Conservation (phyloP, 2,888 invertebrate genomes). For the Drosophila longiperda region DNA sequence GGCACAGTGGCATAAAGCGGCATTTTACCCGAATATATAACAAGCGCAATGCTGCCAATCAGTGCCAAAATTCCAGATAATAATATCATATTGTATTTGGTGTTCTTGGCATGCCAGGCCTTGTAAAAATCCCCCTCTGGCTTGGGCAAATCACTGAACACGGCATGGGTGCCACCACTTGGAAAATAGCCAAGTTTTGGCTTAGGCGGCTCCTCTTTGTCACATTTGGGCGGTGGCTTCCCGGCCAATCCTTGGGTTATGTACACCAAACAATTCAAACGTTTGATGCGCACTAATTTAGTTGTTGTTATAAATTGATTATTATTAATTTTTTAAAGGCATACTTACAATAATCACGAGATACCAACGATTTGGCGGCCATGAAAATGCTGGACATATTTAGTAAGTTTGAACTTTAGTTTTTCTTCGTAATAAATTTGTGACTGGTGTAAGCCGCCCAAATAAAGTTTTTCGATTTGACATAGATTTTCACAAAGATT, state of each 20-base stretch:
- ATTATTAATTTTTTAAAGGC: background rate
- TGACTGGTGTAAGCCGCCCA: conserved; percentile 27
- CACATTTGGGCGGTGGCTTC: conserved; percentile 34
- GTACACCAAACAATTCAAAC: conserved; percentile 16
- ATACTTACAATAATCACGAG: conserved; percentile 50
- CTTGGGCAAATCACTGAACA: conserved; percentile 56
- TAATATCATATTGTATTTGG: conserved; percentile 57
- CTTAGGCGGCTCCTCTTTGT: background rate
- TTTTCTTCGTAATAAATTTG: conserved; percentile 30
- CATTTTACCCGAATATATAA: conserved; percentile 2
- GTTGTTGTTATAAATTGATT: background rate
- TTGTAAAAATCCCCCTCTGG: conserved; percentile 59
- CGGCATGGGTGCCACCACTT: conserved; percentile 64
- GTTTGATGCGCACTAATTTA: conserved; percentile 22
- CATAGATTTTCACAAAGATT: conserved; percentile 25
- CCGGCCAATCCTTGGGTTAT: conserved; percentile 31
- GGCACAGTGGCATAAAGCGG: conserved; percentile 34
- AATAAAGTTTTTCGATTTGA: conserved; percentile 20
- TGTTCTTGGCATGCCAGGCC: conserved; percentile 55
- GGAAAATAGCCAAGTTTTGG: conserved; percentile 48
- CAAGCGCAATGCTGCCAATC: conserved; percentile 33
- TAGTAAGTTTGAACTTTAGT: conserved; percentile 5
- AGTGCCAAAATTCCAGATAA: conserved; percentile 44
- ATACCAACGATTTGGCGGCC: conserved; percentile 28
- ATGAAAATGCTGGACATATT: conserved; percentile 55